Evolutionary conservation across 2,113 vertebrate genomes (phyloP).

Genomic region (Oncorhynchus masou): DNA sequence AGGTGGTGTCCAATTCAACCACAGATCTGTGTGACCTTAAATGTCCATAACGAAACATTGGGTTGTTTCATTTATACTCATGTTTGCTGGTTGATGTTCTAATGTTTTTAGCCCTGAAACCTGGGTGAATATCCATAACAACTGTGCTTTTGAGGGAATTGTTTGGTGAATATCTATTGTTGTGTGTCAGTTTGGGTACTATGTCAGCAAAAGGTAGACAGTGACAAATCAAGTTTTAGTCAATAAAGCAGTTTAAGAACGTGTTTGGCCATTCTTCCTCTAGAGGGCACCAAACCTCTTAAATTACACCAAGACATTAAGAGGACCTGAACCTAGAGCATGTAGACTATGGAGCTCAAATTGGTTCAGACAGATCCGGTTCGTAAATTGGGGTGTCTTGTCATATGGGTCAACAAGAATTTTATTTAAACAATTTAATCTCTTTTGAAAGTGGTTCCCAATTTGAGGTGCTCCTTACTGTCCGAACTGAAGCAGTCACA

Average conservation of each 20-base stretch:
- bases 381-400: slow-evolving; percentile 27
- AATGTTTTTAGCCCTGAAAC: too few relatives aligned
- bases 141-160: too few relatives aligned
- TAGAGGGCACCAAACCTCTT: slow-evolving; percentile 56
- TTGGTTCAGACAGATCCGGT: slow-evolving; percentile 9
- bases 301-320: not conserved
- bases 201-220: not conserved
- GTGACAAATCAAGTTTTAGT: not conserved
- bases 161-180: too few relatives aligned
- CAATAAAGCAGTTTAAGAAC: too few relatives aligned
- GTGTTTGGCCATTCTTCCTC: slow-evolving; percentile 21
- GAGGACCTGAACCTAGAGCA: not conserved
- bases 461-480: slow-evolving; percentile 46
- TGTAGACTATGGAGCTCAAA: not conserved
- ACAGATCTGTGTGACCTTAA: slow-evolving; percentile 30
- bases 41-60: too few relatives aligned
- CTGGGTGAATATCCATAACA: too few relatives aligned
- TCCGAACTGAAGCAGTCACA: slow-evolving; percentile 31
- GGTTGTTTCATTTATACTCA: too few relatives aligned
- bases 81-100: too few relatives aligned
- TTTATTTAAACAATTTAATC: slow-evolving; percentile 53
- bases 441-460: slow-evolving; percentile 52
- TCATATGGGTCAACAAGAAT: slow-evolving; percentile 45
- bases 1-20: slow-evolving; percentile 51
- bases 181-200: too few relatives aligned